A percentile compares a stretch with the other conserved stretches of the same genome.
These are phyloP conservation scores for Sebastes schlegelii DNA, from an alignment of 2,113 vertebrate genomes.

Conservation along the genomic window DNA sequence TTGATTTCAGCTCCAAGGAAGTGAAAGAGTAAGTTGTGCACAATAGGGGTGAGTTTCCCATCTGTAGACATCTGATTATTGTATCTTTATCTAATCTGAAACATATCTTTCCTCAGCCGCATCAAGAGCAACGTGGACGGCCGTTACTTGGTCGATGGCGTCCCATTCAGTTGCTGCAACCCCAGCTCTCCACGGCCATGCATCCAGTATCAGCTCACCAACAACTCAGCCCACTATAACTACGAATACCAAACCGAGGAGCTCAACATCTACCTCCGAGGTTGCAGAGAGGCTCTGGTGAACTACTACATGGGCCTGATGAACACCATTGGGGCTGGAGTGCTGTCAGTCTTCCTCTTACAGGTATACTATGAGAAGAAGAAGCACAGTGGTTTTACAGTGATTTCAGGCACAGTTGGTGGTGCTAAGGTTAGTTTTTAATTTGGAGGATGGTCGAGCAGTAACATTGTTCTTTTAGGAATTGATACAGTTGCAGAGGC, in stretches of 20 bases:
- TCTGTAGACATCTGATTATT: neutral
- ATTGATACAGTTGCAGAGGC: neutral
- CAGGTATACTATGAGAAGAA: conserved; percentile 78
- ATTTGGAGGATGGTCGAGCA: neutral
- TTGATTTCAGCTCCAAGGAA: conserved; percentile 86
- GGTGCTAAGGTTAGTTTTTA: neutral
- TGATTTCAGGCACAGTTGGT: neutral
- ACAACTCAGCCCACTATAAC: conserved; percentile 88
- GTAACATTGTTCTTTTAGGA: neutral
- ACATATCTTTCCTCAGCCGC: conserved; percentile 68
- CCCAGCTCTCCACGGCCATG: conserved; percentile 87
- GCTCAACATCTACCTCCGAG: conserved; percentile 85
- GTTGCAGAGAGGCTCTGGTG: conserved; percentile 86
- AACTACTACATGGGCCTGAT: conserved; percentile 85
- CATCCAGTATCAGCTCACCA: conserved; percentile 86
- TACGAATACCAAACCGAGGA: conserved; percentile 87
- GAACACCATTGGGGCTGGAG: conserved; percentile 84
- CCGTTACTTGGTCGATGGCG: conserved; percentile 85
- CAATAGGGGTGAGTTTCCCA: neutral
- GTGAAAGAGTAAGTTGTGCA: conserved; percentile 87
- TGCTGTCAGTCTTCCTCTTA: conserved; percentile 83
- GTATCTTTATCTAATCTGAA: neutral
- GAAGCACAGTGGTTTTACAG: neutral
- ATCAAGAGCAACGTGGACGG: conserved; percentile 89
- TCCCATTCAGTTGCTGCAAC: conserved; percentile 90